Percentiles rank a stretch among this genome's conserved stretches.
Conservation (phyloP, 2,888 invertebrate genomes). For the Ormia ochracea region DNA sequence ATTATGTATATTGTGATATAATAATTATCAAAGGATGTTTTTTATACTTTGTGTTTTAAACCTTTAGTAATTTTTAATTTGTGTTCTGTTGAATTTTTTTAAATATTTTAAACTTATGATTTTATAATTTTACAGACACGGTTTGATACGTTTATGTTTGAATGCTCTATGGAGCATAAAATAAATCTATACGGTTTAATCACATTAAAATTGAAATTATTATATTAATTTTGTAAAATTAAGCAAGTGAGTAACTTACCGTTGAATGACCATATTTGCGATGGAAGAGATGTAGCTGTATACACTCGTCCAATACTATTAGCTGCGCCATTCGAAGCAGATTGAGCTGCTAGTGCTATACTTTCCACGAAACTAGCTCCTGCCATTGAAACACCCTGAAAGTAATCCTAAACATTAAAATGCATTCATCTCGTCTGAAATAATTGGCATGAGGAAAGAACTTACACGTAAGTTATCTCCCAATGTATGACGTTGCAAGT, state of each 20-base stretch:
- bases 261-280: conserved; percentile 94
- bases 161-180: background rate
- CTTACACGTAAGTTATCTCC: conserved; percentile 59
- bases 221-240: background rate
- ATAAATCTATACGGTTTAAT: background rate
- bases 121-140: too few relatives aligned
- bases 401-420: conserved; percentile 56
- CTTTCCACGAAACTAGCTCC: conserved; percentile 75
- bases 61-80: too few relatives aligned
- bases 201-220: background rate
- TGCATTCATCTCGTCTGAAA: conserved; percentile 12
- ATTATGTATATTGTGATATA: too few relatives aligned
- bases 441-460: conserved; percentile 36
- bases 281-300: conserved; percentile 92
- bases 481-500: conserved; percentile 66
- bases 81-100: too few relatives aligned
- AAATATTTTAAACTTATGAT: too few relatives aligned
- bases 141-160: too few relatives aligned
- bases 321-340: conserved; percentile 73
- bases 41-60: too few relatives aligned
- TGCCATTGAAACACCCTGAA: conserved; percentile 71
- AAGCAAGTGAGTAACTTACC: conserved; percentile 80
- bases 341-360: conserved; percentile 74
- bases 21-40: too few relatives aligned
- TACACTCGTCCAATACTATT: conserved; percentile 86